Conservation (phyloP, 1,140 invertebrate species). For the Aphaenogaster rudis region DNA sequence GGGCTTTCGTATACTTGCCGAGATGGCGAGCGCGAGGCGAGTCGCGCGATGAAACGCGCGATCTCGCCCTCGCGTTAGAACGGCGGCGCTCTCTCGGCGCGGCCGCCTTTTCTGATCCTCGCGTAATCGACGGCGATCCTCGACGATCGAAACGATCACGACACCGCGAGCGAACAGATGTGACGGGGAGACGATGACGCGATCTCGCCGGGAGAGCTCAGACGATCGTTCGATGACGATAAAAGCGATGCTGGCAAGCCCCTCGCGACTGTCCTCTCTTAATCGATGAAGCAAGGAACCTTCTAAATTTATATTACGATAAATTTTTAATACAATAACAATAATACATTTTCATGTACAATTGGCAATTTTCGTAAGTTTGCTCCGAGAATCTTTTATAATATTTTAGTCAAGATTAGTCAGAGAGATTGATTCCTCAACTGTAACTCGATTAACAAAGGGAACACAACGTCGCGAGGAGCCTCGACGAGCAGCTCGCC, state of each 20-base stretch:
- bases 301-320: neutral
- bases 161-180: conserved; percentile 1
- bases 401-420: neutral
- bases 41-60: conserved; percentile 27
- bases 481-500: neutral
- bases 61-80: conserved; percentile 4
- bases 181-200: conserved; percentile 14
- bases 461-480: neutral
- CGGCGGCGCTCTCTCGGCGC: neutral
- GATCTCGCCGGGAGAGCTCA: conserved; percentile 29
- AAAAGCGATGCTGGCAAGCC: conserved; percentile 19
- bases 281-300: neutral
- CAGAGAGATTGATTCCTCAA: neutral
- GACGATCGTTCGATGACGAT: conserved; percentile 8
- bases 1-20: conserved; percentile 53
- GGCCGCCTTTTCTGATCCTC: conserved; percentile 1
- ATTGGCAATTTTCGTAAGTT: neutral
- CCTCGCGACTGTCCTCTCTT: conserved; percentile 22
- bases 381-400: neutral
- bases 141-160: conserved; percentile 54
- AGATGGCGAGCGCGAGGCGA: conserved; percentile 14
- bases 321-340: neutral
- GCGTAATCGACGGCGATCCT: conserved; percentile 52
- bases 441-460: neutral
- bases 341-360: too few species aligned